Base-by-base conservation (phyloP, 2,888 invertebrate genomes). In the Dicranocentrus wangi region DNA sequence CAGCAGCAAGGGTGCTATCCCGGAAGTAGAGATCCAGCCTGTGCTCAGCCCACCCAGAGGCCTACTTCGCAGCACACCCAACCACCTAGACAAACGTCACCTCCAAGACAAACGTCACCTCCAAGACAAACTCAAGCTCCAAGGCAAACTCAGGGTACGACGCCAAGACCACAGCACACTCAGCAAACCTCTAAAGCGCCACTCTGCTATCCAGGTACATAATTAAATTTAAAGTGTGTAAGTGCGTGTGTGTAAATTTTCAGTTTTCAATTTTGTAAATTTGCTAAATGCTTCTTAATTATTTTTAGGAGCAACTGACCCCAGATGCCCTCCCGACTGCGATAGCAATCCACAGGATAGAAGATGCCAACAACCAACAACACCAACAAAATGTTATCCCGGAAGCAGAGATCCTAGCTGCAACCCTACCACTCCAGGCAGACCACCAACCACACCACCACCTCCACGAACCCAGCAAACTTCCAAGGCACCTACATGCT, bases 131-230 rank as follows among this genome's bases (percentile, higher is more conserved):
- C 19, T 47, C 61, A 55, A 72, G 68, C 51, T 72, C 79, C 19
- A 17, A 58, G n/a, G n/a, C n/a, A n/a, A n/a, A n/a, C n/a, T n/a
- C n/a, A n/a, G n/a, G n/a, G n/a, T n/a, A n/a, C n/a, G n/a, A n/a
- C n/a, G n/a, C n/a, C n/a, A n/a, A n/a, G n/a, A n/a, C n/a, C n/a
- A 7, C 15, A 19, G 15, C 81, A 79, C 47, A 65, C 71, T 10
- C 72, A 27, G 21, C 42, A 43, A n/a, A 63, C 71, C 3, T 32
- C 42, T n/a, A 47, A 43, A 23, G 39, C 53, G 15, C 88, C 88
- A 23, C 32, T 87, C 39, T 89, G 89, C 66, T 88, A 87, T 53
- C 80, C 82, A 23, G 83, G 72, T 72, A 8, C 53, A n/a, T n/a
- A n/a, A n/a, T n/a, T n/a, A n/a, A n/a, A n/a, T n/a, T n/a, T n/a